phyloP scores from a whole-genome alignment of 2,888 invertebrate species.

The Gari tellinella region DNA sequence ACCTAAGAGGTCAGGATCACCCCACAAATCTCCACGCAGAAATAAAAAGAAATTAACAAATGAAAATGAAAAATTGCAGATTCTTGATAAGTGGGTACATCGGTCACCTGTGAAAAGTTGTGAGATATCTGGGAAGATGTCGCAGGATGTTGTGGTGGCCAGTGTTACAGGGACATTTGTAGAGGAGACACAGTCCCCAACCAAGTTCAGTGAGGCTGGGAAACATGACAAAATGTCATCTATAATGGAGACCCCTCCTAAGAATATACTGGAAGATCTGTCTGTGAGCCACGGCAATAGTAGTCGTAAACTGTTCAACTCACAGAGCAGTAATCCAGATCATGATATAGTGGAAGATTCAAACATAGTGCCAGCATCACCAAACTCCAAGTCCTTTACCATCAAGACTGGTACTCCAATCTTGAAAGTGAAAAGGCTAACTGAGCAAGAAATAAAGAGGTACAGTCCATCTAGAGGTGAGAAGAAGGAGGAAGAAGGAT shows the following conservation, averaged over 20 bases:
- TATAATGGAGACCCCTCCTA: constrained; percentile 72
- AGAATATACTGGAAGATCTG: constrained; percentile 49
- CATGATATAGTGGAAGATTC: constrained; percentile 57
- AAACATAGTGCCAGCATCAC: constrained; percentile 63
- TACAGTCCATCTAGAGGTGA: constrained; percentile 60
- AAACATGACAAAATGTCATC: constrained; percentile 35
- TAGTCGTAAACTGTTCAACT: constrained; percentile 67
- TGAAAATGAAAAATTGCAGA: constrained; percentile 46
- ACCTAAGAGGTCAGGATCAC: constrained; percentile 42
- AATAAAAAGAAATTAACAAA: constrained; percentile 31
- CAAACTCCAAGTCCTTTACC: constrained; percentile 43
- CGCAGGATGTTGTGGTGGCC: constrained; percentile 28
- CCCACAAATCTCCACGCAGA: constrained; percentile 55
- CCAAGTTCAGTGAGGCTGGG: constrained; percentile 48
- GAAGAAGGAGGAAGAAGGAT: background rate
- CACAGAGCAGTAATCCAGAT: constrained; percentile 29
- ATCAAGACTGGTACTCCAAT: constrained; percentile 65
- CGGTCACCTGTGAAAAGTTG: constrained; percentile 53
- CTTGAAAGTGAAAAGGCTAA: constrained; percentile 64
- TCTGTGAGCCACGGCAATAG: constrained; percentile 51
- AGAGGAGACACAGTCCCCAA: constrained; percentile 78
- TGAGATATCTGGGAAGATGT: background rate
- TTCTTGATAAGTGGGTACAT: constrained; percentile 69
- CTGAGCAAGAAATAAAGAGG: constrained; percentile 59
- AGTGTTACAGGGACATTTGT: constrained; percentile 63